Evolutionary conservation across 2,113 vertebrate genomes (phyloP).

Genomic region (Salminus brasiliensis): DNA sequence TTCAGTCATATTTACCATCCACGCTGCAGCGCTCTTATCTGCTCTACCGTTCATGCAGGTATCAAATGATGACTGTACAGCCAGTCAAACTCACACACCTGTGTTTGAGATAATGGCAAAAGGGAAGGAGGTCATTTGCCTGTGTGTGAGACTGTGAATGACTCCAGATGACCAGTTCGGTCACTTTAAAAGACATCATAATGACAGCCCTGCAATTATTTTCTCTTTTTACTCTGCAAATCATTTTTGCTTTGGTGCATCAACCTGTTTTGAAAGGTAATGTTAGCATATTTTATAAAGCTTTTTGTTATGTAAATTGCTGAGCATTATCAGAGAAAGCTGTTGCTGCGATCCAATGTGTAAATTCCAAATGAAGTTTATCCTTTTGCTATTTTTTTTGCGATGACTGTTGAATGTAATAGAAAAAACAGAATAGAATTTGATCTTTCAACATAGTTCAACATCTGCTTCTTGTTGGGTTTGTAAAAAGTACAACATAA

Average conservation of each 20-base stretch:
- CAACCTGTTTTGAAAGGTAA: conserved; percentile 45
- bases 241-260: conserved; percentile 46
- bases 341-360: background rate
- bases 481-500: background rate
- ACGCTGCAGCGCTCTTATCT: background rate
- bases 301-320: background rate
- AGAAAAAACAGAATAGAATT: background rate
- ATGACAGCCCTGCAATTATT: background rate
- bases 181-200: background rate
- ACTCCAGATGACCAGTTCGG: background rate
- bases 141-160: background rate
- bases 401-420: background rate
- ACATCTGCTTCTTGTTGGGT: background rate
- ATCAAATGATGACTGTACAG: background rate
- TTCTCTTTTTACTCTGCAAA: background rate
- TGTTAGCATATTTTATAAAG: background rate
- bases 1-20: background rate
- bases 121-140: background rate
- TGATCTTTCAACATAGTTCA: background rate
- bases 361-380: background rate
- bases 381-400: background rate
- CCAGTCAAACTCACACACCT: background rate
- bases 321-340: background rate
- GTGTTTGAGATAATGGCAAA: background rate
- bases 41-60: background rate